Evolutionary conservation across 53 echinoderm and acorn worm genomes (phyloP).

Genomic region (Apostichopus leukothele): DNA sequence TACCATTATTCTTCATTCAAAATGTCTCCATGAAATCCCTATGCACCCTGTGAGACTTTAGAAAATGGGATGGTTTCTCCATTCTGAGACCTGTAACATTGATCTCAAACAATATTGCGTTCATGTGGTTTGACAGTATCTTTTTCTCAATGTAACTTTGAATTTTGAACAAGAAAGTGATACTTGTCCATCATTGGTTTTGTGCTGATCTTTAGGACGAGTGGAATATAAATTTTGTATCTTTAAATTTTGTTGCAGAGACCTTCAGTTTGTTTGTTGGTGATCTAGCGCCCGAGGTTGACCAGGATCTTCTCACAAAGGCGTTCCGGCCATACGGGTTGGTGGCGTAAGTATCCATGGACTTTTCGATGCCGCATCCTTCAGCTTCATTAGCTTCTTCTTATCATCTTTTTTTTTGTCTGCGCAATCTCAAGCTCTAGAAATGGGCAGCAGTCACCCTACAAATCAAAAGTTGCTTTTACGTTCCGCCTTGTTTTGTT

Average conservation of each 20-base stretch:
- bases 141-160: no score
- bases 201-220: neutral
- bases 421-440: neutral
- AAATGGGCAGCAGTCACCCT: constrained; percentile 41
- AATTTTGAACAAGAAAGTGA: no score
- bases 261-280: constrained; percentile 41
- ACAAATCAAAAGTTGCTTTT: constrained; percentile 2
- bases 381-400: constrained; percentile 1
- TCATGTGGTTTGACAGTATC: no score
- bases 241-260: neutral
- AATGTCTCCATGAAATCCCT: no score
- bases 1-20: no score
- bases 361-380: neutral
- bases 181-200: no score
- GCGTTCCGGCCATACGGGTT: constrained; percentile 13
- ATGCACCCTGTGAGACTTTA: no score
- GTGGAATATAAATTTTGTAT: neutral
- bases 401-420: neutral
- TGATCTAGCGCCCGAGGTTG: constrained; percentile 37
- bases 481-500: neutral
- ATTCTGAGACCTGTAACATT: no score
- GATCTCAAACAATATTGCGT: no score
- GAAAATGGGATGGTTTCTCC: no score
- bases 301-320: constrained; percentile 20
- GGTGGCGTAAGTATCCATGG: constrained; percentile 35